A percentile compares a stretch with the other conserved stretches of the same genome.
Evolutionary conservation across 2,113 vertebrate species (phyloP).

Genomic region (Bos javanicus): DNA sequence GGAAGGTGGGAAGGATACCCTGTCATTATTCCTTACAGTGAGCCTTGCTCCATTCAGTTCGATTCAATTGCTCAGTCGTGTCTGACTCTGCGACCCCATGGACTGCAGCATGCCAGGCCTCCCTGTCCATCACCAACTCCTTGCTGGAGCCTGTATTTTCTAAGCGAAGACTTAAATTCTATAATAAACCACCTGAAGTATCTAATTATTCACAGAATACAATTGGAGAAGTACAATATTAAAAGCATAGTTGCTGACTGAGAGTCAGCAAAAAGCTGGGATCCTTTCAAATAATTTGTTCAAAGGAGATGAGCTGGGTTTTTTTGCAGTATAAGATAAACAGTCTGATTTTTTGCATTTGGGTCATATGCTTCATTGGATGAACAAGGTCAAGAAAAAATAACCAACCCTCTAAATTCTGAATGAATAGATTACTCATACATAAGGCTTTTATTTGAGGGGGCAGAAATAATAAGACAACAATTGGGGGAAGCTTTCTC

Average conservation of each 20-base stretch:
- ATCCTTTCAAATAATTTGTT: not conserved
- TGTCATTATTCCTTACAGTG: not conserved
- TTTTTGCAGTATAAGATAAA: not conserved
- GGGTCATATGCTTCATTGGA: not conserved
- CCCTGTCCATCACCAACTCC: not conserved
- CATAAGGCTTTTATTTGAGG: not conserved
- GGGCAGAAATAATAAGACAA: not conserved
- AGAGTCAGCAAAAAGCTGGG: not conserved
- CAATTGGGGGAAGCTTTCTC: not conserved
- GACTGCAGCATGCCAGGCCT: not conserved
- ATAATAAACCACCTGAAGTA: not conserved
- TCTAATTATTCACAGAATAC: not conserved
- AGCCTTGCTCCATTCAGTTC: not conserved
- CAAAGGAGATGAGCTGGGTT: not conserved
- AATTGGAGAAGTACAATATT: not conserved
- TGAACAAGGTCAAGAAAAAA: conserved; percentile 10
- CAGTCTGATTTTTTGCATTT: not conserved
- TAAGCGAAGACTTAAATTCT: conserved; percentile 1
- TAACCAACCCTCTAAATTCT: not conserved
- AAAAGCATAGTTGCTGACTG: not conserved
- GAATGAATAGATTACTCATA: conserved; percentile 25
- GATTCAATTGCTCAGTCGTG: not conserved
- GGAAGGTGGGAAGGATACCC: not conserved
- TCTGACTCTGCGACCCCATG: not conserved
- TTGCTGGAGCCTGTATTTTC: not conserved